Conservation (phyloP, 2,888 invertebrate genomes). For the Theristus sp. region DNA sequence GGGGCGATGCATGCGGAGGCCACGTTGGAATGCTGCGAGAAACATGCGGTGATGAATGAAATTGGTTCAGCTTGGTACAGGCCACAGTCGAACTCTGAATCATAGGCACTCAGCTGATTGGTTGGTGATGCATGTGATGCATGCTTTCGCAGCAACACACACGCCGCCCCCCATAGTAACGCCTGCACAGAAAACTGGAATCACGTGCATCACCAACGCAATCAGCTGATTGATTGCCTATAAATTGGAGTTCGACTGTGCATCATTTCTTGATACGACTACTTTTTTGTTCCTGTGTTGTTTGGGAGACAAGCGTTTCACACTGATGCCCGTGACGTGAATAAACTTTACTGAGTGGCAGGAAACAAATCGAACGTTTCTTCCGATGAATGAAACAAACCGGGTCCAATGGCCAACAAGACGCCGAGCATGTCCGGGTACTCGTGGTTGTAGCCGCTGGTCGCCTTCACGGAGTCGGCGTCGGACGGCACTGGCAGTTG, state of each 20-base stretch:
- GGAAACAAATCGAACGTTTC: no score
- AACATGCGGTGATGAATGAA: background rate
- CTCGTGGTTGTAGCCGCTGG: slow-evolving; percentile 14
- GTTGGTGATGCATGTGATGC: no score
- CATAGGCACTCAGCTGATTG: no score
- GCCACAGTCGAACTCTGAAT: no score
- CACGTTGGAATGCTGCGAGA: background rate
- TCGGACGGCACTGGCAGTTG: background rate
- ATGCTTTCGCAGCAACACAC: no score
- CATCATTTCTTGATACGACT: background rate
- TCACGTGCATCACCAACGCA: background rate
- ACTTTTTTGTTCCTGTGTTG: no score
- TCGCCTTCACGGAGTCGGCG: background rate
- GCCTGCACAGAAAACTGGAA: background rate
- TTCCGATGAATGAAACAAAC: slow-evolving; percentile 7
- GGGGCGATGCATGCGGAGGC: slow-evolving; percentile 12
- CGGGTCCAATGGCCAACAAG: slow-evolving; percentile 15
- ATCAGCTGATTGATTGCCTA: background rate
- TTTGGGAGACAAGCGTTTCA: no score
- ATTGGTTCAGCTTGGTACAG: no score
- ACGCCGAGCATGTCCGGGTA: slow-evolving; percentile 14
- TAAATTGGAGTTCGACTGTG: background rate
- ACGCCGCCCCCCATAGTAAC: no score
- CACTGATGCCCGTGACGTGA: no score
- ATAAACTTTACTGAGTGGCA: no score